Evolutionary conservation across 2,113 vertebrate species (phyloP).

Genomic region (Hemiscyllium ocellatum): DNA sequence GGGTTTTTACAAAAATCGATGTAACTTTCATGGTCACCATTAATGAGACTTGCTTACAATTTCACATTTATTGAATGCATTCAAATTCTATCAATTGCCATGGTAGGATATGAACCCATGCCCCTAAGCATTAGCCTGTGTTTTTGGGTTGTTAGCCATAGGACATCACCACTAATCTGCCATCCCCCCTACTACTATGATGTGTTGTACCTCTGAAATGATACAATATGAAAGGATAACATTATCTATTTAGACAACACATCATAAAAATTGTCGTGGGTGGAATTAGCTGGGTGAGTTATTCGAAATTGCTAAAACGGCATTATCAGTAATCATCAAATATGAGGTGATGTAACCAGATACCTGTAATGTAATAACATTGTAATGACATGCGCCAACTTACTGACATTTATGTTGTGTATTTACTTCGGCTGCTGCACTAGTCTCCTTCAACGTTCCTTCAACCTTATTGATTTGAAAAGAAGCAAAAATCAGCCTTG

Average conservation of each 20-base stretch:
- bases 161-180: too few relatives aligned
- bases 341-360: background rate
- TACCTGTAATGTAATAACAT: background rate
- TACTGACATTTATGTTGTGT: background rate
- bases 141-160: too few relatives aligned
- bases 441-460: background rate
- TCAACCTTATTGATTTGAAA: background rate
- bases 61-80: too few relatives aligned
- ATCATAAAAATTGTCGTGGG: background rate
- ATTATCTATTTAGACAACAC: background rate
- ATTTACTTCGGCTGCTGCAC: background rate
- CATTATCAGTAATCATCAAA: background rate
- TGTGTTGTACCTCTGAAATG: too few relatives aligned
- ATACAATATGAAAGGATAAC: background rate
- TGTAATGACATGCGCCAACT: background rate
- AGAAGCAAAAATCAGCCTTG: background rate
- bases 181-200: too few relatives aligned
- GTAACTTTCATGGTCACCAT: too few relatives aligned
- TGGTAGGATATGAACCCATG: too few relatives aligned
- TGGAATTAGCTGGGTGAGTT: background rate
- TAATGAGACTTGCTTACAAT: too few relatives aligned
- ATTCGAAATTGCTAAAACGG: background rate
- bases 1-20: too few relatives aligned
- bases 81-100: too few relatives aligned
- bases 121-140: too few relatives aligned